Conservation (phyloP, 2,797 vertebrate genomes). For the Sebastes cheni region DNA sequence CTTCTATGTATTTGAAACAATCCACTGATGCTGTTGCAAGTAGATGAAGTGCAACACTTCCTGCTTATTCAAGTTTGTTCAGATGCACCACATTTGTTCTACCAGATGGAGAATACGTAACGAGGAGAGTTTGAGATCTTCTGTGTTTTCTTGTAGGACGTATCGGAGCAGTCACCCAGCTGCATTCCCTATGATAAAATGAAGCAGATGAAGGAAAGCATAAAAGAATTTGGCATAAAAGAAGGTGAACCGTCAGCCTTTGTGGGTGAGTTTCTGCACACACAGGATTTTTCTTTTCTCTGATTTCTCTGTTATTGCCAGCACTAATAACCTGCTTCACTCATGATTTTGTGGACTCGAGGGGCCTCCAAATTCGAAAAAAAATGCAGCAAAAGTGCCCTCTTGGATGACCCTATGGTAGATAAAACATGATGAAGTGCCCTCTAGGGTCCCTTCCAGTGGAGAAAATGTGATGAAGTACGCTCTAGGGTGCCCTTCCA, state of each 20-base stretch:
- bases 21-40: background rate
- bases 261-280: constrained; percentile 61
- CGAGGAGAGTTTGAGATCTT: background rate
- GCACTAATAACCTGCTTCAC: background rate
- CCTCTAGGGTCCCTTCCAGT: background rate
- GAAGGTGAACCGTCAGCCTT: constrained; percentile 41
- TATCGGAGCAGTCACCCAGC: accelerated
- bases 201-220: accelerated
- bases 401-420: too few species aligned
- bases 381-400: background rate
- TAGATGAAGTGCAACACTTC: background rate
- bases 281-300: background rate
- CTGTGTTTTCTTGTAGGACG: constrained; percentile 37
- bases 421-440: too few species aligned
- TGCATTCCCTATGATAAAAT: background rate
- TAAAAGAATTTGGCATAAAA: background rate
- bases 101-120: background rate
- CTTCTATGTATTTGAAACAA: background rate
- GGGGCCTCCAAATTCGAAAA: background rate
- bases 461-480: accelerated
- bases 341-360: background rate
- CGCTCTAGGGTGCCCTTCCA: too few species aligned
- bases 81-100: background rate
- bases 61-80: background rate
- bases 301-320: background rate